Base-by-base conservation (phyloP, 2,888 invertebrate genomes). In the Diachrysia chrysitis region DNA sequence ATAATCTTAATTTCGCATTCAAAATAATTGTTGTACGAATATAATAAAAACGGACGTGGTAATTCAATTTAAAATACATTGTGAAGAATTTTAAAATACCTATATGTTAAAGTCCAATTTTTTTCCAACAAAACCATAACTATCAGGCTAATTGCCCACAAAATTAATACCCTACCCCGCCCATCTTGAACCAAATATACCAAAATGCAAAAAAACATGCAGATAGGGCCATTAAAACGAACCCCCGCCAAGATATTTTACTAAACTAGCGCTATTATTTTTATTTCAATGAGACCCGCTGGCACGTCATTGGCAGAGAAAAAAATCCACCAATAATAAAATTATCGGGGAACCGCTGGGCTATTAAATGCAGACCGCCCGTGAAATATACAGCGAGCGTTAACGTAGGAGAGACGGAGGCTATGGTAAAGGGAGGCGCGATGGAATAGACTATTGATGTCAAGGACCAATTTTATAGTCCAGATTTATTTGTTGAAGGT, bases 321-420 rank as follows among this genome's bases (percentile, higher is more conserved):
- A 91, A 92, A 93, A 93, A 90, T 85, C 83, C 90, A 83, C 92
- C 92, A 90, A 93, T 95, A 94, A 95, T 94, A 93, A 94, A 94
- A 95, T 94, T 95, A 94, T 94, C 92, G 92, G 90, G 87, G 89
- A 89, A 90, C 93, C 91, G 89, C 87, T 86, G 86, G 83, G 92
- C 94, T 91, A 93, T 95, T 94, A 94, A 94, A 92, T 89, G 94
- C 95, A 95, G 94, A 89, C 93, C 91, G 92, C 87, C 88, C 89
- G 92, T 93, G 92, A 92, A 92, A 94, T 94, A 93, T 92, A 90
- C 89, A 85, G 86, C 84, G 77, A 87, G 87, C 85, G 85, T 73
- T 79, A 74, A 73, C 82, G 83, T 76, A 74, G 53, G 63, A 73
- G 76, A 74, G 71, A 71, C 64, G 64, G 67, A 59, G 75, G 76